phyloP scores from a whole-genome alignment of 2,888 invertebrate species.

The Cheilosia pagana region DNA sequence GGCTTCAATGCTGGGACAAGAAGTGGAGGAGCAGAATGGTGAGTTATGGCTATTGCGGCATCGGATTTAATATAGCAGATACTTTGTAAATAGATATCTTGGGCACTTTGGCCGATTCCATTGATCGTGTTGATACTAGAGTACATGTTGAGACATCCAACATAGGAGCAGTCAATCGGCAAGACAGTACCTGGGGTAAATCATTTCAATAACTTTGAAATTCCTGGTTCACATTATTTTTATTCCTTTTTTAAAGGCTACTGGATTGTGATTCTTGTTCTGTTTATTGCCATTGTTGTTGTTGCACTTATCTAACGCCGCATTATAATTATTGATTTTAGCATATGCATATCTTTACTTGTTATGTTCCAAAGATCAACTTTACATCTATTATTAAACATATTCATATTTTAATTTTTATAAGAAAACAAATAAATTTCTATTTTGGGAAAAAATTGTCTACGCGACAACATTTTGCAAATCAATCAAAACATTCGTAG shows the following conservation, averaged over 20 bases:
- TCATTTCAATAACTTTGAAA: too few relatives aligned
- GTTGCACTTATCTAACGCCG: conserved; percentile 82
- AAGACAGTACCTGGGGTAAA: conserved; percentile 89
- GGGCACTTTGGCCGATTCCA: conserved; percentile 89
- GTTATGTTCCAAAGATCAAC: conserved; percentile 73
- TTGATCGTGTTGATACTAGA: conserved; percentile 88
- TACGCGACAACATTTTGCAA: neutral
- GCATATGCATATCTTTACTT: conserved; percentile 48
- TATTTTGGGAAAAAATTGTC: conserved; percentile 42
- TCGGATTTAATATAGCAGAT: neutral
- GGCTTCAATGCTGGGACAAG: conserved; percentile 89
- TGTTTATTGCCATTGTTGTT: conserved; percentile 88
- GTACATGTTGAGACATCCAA: conserved; percentile 88
- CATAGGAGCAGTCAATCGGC: conserved; percentile 87
- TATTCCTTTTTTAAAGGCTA: conserved; percentile 84
- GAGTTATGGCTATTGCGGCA: conserved; percentile 57
- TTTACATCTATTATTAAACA: conserved; percentile 20
- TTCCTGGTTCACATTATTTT: neutral
- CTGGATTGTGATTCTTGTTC: conserved; percentile 88
- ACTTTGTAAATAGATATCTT: conserved; percentile 86
- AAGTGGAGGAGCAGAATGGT: conserved; percentile 92
- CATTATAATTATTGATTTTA: conserved; percentile 15
- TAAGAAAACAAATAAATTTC: conserved; percentile 56
- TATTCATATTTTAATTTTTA: conserved; percentile 57
- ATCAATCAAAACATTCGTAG: too few relatives aligned